Evolutionary conservation across 2,888 invertebrate genomes (phyloP).

Genomic region (Blastobasis lacticolella): DNA sequence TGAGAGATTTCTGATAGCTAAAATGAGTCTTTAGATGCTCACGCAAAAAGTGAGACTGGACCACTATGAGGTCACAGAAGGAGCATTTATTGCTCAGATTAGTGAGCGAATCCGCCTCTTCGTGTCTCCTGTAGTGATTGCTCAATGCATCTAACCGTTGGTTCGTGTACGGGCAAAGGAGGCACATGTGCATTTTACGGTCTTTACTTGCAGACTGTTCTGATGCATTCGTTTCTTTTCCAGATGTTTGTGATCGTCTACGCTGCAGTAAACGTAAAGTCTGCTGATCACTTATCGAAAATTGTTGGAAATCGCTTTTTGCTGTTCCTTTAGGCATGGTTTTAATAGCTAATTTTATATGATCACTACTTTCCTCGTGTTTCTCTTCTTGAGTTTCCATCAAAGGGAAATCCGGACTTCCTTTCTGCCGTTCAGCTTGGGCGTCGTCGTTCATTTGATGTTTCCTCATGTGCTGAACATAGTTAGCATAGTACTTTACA

Average conservation of each 20-base stretch:
- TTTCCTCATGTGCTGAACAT: conserved; percentile 86
- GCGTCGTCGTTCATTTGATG: conserved; percentile 83
- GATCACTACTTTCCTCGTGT: conserved; percentile 39
- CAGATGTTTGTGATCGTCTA: conserved; percentile 56
- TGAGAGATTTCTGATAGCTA: conserved; percentile 67
- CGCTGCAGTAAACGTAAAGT: conserved; percentile 74
- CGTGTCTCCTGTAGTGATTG: conserved; percentile 84
- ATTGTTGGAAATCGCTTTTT: conserved; percentile 67
- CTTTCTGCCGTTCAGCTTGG: conserved; percentile 71
- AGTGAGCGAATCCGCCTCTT: conserved; percentile 71
- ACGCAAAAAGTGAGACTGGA: conserved; percentile 81
- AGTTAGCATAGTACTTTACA: conserved; percentile 89
- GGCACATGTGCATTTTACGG: conserved; percentile 79
- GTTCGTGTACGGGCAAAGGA: conserved; percentile 87
- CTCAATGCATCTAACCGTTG: conserved; percentile 81
- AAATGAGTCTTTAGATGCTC: conserved; percentile 90
- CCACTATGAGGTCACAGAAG: conserved; percentile 87
- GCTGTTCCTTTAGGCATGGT: conserved; percentile 58
- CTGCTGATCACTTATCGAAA: conserved; percentile 77
- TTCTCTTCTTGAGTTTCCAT: conserved; percentile 34
- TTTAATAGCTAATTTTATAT: conserved; percentile 62
- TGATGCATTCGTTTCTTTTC: conserved; percentile 38
- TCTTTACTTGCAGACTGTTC: conserved; percentile 70
- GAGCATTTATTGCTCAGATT: conserved; percentile 80
- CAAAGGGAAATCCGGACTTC: conserved; percentile 12